Conservation (phyloP, 1,140 invertebrate species). For the Euglossa dilemma region DNA sequence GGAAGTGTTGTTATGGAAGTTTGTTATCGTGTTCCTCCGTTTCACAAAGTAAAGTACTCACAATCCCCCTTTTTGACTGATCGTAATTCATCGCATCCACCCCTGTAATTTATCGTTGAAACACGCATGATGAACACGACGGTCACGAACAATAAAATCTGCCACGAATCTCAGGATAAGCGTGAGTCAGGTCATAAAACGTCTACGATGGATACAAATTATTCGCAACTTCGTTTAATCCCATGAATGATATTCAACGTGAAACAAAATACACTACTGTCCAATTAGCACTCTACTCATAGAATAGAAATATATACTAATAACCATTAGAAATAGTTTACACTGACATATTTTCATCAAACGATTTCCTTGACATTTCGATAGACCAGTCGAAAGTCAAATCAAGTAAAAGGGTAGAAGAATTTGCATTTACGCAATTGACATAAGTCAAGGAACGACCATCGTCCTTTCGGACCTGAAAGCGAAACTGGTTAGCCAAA, state of each 20-base stretch:
- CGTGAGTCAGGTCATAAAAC: no score
- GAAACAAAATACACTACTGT: not conserved
- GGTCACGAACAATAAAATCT: not conserved
- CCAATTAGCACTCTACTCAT: not conserved
- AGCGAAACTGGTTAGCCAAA: not conserved
- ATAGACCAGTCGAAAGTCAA: constrained; percentile 3
- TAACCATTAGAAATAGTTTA: not conserved
- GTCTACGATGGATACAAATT: not conserved
- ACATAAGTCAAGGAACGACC: not conserved
- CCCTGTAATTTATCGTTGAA: constrained; percentile 12
- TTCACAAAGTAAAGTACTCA: not conserved
- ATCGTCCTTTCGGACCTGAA: not conserved
- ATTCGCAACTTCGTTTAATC: not conserved
- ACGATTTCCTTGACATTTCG: not conserved
- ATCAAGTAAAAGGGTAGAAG: not conserved
- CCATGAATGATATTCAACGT: not conserved
- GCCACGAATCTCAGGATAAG: no score
- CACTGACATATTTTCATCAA: not conserved
- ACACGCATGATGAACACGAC: not conserved
- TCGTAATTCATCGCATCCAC: not conserved
- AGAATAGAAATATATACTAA: not conserved
- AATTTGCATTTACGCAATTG: constrained; percentile 19
- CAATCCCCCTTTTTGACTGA: not conserved
- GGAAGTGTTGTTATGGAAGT: constrained; percentile 21
- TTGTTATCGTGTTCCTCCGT: constrained; percentile 33